These are phyloP conservation scores for Leucopsar rothschildi DNA, from an alignment of 2,113 vertebrate species.

Conservation along the genomic window DNA sequence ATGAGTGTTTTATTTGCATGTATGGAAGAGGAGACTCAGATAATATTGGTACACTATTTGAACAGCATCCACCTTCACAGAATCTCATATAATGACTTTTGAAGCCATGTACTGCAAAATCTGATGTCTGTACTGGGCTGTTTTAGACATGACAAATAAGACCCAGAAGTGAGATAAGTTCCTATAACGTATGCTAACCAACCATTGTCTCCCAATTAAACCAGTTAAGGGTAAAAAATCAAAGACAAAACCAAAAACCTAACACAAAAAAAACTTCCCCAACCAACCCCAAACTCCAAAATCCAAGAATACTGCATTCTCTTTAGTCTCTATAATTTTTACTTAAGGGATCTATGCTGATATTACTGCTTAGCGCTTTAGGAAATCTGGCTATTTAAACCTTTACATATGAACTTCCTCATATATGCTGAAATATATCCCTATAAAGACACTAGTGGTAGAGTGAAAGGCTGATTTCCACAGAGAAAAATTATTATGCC, in stretches of 20 bases:
- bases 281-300: neutral
- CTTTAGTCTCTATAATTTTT: neutral
- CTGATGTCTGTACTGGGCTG: neutral
- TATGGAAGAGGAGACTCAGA: neutral
- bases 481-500: neutral
- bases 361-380: neutral
- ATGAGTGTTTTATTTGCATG: neutral
- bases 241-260: neutral
- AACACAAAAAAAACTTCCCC: accelerated
- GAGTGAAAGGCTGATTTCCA: neutral
- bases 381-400: neutral
- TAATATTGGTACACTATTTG: neutral
- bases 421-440: neutral
- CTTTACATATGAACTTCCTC: neutral
- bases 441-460: neutral
- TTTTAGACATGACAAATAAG: neutral
- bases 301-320: neutral
- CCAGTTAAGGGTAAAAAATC: neutral
- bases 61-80: neutral
- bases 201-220: neutral
- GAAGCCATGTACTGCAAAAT: neutral
- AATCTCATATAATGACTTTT: neutral
- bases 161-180: neutral
- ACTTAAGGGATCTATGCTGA: neutral
- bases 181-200: neutral